Evolutionary conservation across 2,888 invertebrate species (phyloP).

Genomic region (Eulithis prunata): DNA sequence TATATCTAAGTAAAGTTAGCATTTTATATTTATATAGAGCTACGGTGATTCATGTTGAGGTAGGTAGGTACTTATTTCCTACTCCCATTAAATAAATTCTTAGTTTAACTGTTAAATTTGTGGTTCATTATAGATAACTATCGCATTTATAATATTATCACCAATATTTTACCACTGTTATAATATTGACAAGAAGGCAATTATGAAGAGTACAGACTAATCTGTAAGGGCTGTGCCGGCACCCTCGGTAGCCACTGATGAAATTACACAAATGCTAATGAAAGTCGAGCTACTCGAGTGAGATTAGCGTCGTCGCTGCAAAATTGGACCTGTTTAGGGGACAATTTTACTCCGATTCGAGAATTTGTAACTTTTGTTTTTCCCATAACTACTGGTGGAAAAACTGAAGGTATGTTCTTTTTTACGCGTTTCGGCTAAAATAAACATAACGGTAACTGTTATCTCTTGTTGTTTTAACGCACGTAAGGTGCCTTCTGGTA

Average conservation of each 20-base stretch:
- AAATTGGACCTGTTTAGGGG: constrained; percentile 68
- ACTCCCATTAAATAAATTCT: no score
- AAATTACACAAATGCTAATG: constrained; percentile 80
- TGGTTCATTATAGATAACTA: no score
- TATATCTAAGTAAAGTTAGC: no score
- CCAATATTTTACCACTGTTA: neutral
- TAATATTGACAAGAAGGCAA: neutral
- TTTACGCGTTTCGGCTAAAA: constrained; percentile 3
- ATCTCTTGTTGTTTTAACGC: no score
- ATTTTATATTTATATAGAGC: no score
- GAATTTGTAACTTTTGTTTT: constrained; percentile 45
- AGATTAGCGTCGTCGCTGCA: constrained; percentile 70
- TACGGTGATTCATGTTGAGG: no score
- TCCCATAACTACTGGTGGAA: constrained; percentile 17
- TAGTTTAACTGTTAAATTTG: no score
- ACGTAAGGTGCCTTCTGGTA: no score
- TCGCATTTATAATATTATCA: no score
- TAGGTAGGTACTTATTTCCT: no score
- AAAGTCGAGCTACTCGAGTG: constrained; percentile 65
- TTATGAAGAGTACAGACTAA: constrained; percentile 18
- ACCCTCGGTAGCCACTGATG: constrained; percentile 60
- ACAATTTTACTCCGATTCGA: constrained; percentile 56
- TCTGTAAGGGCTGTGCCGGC: constrained; percentile 39
- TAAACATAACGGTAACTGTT: neutral
- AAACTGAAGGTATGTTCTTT: neutral